Conservation (phyloP, 1,140 invertebrate species). For the Nautilus pompilius region DNA sequence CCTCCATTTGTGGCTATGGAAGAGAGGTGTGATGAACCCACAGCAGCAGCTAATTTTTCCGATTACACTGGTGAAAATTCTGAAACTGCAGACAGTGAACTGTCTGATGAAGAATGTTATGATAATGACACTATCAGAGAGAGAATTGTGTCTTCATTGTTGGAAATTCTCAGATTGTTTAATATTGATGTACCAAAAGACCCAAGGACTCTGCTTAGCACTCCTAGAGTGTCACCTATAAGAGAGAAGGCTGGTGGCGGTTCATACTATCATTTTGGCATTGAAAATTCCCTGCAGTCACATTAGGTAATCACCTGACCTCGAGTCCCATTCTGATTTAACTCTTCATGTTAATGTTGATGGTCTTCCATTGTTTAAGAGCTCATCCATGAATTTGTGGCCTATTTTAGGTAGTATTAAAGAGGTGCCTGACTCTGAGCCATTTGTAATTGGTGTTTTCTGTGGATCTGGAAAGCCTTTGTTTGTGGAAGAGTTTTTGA, state of each 20-base stretch:
- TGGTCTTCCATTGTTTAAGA: constrained; percentile 13
- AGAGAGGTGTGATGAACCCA: too few species aligned
- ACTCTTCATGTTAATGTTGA: constrained; percentile 5
- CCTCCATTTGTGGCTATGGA: too few species aligned
- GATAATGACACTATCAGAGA: too few species aligned
- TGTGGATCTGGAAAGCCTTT: constrained; percentile 37
- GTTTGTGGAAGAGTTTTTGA: constrained; percentile 21
- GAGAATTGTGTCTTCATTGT: too few species aligned
- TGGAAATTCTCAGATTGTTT: too few species aligned
- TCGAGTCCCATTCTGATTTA: not conserved
- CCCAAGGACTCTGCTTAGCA: not conserved
- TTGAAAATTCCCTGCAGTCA: not conserved
- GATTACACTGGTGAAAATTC: too few species aligned
- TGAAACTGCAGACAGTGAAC: too few species aligned
- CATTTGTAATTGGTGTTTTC: constrained; percentile 24
- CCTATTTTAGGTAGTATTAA: constrained; percentile 25
- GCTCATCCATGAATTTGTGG: constrained; percentile 15
- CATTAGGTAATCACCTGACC: not conserved
- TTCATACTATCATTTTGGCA: constrained; percentile 8
- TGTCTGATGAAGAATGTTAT: too few species aligned
- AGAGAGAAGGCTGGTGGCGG: not conserved
- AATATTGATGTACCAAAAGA: constrained; percentile 9
- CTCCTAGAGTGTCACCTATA: not conserved
- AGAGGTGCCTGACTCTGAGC: not conserved
- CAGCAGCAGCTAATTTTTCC: too few species aligned